Percentiles rank a stretch among this genome's conserved stretches.
Conservation (phyloP, 2,113 vertebrate genomes). For the Tragelaphus scriptus region DNA sequence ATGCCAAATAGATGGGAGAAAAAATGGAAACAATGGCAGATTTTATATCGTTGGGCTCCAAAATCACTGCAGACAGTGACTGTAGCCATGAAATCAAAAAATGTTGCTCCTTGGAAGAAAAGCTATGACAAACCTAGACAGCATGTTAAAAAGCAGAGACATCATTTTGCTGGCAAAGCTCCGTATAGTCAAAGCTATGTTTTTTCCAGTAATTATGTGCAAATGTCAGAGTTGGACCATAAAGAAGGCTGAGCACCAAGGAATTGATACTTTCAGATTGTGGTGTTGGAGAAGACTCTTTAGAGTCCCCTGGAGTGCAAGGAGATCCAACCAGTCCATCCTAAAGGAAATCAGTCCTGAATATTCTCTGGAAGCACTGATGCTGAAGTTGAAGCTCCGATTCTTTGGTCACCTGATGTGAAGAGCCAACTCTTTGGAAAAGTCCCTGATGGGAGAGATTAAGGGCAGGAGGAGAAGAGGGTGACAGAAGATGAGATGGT, state of each 20-base stretch:
- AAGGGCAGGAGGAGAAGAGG: not conserved
- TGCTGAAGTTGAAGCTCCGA: not conserved
- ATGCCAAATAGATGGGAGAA: not conserved
- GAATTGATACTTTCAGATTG: not conserved
- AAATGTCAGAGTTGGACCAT: not conserved
- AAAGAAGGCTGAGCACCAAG: not conserved
- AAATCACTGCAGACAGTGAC: not conserved
- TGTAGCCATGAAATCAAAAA: not conserved
- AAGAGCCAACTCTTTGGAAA: not conserved
- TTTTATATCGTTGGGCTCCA: not conserved
- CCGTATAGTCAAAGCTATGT: not conserved
- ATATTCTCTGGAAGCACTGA: not conserved
- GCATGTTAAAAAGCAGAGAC: not conserved
- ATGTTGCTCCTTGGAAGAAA: not conserved
- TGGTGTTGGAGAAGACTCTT: not conserved
- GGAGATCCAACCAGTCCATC: not conserved
- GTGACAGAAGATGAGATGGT: not conserved
- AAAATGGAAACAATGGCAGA: not conserved
- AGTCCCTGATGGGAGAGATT: not conserved
- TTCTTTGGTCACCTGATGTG: not conserved
- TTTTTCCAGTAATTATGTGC: not conserved
- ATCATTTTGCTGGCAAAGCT: not conserved
- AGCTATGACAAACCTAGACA: not conserved
- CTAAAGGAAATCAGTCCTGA: not conserved
- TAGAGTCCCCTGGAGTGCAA: not conserved